Evolutionary conservation across 2,888 invertebrate genomes (phyloP).

Genomic region (Nymphalis urticae): DNA sequence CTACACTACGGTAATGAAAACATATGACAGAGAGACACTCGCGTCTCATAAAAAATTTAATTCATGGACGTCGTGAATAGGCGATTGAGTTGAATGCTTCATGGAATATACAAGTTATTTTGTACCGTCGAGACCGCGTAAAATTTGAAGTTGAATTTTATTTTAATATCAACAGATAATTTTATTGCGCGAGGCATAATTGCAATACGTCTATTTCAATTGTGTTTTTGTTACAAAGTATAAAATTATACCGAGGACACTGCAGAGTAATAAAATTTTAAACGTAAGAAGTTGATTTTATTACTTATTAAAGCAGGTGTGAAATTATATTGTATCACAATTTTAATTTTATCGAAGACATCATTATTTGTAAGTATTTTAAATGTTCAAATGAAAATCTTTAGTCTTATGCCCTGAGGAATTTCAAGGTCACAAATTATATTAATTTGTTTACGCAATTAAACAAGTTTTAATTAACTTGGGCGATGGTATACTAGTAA

Average conservation of each 20-base stretch:
- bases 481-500: too few species aligned
- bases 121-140: slow-evolving; percentile 9
- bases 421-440: too few species aligned
- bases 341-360: too few species aligned
- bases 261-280: neutral
- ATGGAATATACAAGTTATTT: slow-evolving; percentile 39
- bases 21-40: slow-evolving; percentile 71
- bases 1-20: slow-evolving; percentile 66
- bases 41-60: slow-evolving; percentile 73
- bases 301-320: too few species aligned
- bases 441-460: too few species aligned
- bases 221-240: neutral
- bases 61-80: slow-evolving; percentile 71
- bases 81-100: slow-evolving; percentile 61
- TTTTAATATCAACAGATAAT: neutral
- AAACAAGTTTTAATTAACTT: too few species aligned
- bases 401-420: too few species aligned
- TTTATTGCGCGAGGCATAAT: slow-evolving; percentile 12
- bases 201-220: neutral
- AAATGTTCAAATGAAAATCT: too few species aligned
- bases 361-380: too few species aligned
- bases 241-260: neutral
- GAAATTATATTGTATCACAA: too few species aligned
- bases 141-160: neutral
- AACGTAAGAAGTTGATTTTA: too few species aligned